Evolutionary conservation across 2,113 vertebrate species (phyloP), one percentile per base, ranked within the genome.

Genomic region (Malurus melanocephalus): DNA sequence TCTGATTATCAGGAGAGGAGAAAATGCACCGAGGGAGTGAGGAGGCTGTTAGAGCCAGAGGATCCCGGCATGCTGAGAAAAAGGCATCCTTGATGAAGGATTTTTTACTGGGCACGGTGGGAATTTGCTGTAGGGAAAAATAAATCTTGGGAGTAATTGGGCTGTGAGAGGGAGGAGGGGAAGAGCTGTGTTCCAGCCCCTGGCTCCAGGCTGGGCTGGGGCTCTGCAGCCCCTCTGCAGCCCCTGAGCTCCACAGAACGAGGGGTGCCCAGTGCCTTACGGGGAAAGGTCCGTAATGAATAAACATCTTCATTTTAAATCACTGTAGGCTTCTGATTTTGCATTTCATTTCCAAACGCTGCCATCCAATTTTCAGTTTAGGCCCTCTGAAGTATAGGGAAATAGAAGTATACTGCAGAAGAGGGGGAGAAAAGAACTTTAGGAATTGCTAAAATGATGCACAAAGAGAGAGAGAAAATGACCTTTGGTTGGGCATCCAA

Each of bases 401-500:
- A 94, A 94, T 75, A 72, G 85, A 94, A 71, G 65, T 52, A 12
- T 69, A 61, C 77, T 62, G 62, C 82, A 80, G 84, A 85, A 93
- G 38, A 56, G 23, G 40, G 30, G 56, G 21, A 38, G 18, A 9
- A 43, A 75, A 80, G 53, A 80, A 51, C 51, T 76, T 80, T 11
- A 51, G 89, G 67, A 94, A 94, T 89, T 68, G 51, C 80, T 92
- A 75, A 90, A 93, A 93, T 68, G 59, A 95, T 93, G 73, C 68
- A 92, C 32, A 92, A 67, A 84, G 91, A 87, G 77, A 92, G 93
- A 87, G 61, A 88, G 56, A 92, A 90, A 93, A 88, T 93, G 94
- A 95, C 95, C 95, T 96, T 94, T 96, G 89, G 76, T 87, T 95
- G 72, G 91, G 91, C 53, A 85, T 94, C 95, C 93, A 88, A 75